Base-by-base conservation (phyloP, 2,113 vertebrate genomes). In the Hippocampus comes region DNA sequence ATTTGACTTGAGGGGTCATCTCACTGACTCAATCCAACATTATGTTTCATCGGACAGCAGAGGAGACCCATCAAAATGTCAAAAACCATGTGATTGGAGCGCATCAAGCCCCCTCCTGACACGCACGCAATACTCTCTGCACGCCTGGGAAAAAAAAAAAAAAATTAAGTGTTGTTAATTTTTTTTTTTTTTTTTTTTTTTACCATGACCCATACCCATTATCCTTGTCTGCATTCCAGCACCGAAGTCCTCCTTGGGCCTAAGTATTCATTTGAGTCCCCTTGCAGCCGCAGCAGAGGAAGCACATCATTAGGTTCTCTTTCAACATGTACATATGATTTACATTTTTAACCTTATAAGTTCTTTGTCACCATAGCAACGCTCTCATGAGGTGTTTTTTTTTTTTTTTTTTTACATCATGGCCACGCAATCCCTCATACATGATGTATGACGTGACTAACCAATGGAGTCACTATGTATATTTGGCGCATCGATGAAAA, bases 191-290 rank as follows among this genome's bases (percentile, higher is more conserved):
- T 56, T 55, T 9, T 11, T 5, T 53, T 18, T 12, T 48, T 49
- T 63, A 34, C 61, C 59, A 21, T 57, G 17, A 67, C 63, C 70
- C 70, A 67, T 71, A 74, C 49, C 71, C 59, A 57, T 80, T 84
- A 78, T 73, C 79, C 78, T 72, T 51, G 70, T 72, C 68, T 63
- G 2, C 34, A 9, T 64, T 51, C 77, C 48, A 2, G 4, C 2
- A 0, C 30, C 15, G 1, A 27, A 56, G 9, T 57, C 64, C 65
- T 59, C 23, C 25, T 15, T 59, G 55, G 11, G 18, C 4, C 57
- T 4, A 59, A 59, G 25, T 59, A 59, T 59, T 59, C 9, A 59
- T 59, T 38, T 9, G 23, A 21, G 60, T 63, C 30, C 15, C n/a
- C 2, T 27, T 20, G 30, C 43, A 15, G 63, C 27, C 30, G 66